These are phyloP conservation scores for Misgurnus mizolepis DNA, from an alignment of 2,113 vertebrate species.

Conservation along the genomic window DNA sequence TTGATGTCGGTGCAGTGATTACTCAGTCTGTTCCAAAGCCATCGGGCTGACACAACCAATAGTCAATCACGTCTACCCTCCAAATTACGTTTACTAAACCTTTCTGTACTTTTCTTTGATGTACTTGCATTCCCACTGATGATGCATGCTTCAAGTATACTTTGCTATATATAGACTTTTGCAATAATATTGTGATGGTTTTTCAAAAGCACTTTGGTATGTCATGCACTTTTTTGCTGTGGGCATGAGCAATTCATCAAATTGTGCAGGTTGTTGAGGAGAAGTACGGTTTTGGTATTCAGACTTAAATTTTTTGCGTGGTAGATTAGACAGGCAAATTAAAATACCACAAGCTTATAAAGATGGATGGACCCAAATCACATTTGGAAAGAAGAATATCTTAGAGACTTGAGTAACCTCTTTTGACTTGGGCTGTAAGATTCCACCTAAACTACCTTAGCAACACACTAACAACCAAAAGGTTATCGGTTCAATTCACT, in stretches of 20 bases:
- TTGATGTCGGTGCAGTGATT: conserved; percentile 30
- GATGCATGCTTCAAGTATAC: neutral
- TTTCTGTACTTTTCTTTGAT: conserved; percentile 10
- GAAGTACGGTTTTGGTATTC: too few relatives aligned
- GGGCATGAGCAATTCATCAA: neutral
- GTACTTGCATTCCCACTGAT: neutral
- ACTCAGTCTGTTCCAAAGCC: conserved; percentile 41
- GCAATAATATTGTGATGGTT: too few relatives aligned
- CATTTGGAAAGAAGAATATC: too few relatives aligned
- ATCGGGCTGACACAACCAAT: conserved; percentile 31
- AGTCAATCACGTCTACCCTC: conserved; percentile 12
- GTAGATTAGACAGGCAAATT: neutral
- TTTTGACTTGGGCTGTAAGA: too few relatives aligned
- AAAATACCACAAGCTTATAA: neutral
- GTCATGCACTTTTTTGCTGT: neutral
- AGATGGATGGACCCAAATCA: neutral
- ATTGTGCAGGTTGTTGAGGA: neutral
- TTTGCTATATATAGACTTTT: too few relatives aligned
- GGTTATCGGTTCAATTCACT: too few relatives aligned
- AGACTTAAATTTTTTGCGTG: neutral
- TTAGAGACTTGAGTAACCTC: too few relatives aligned
- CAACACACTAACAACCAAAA: too few relatives aligned
- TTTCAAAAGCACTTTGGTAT: too few relatives aligned
- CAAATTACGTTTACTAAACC: conserved; percentile 9
- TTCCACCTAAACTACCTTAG: too few relatives aligned